A percentile compares a stretch with the other conserved stretches of the same genome.
phyloP scores from a whole-genome alignment of 2,797 vertebrate genomes.

The Urophycis tenuis region DNA sequence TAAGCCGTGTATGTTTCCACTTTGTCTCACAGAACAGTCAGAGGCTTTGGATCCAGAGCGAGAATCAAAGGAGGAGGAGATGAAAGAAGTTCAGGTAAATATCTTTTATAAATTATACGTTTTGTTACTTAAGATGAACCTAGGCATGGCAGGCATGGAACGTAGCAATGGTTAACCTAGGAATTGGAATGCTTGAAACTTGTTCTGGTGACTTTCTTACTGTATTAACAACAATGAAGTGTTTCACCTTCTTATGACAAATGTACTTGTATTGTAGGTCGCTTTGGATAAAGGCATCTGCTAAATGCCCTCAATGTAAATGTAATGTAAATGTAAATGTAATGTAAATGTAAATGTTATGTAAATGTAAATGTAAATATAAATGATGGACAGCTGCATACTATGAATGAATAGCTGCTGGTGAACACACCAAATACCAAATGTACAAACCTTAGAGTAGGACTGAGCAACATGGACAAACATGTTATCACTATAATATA shows the following conservation, averaged over 20 bases:
- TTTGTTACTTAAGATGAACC: not conserved
- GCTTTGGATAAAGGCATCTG: too few species aligned
- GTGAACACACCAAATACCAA: not conserved
- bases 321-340: too few species aligned
- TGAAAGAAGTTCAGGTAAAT: slow-evolving; percentile 68
- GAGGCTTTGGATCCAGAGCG: slow-evolving; percentile 57
- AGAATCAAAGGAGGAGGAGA: slow-evolving; percentile 52
- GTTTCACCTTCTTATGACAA: too few species aligned
- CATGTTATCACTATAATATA: too few species aligned
- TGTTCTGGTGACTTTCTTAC: too few species aligned
- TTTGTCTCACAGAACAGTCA: slow-evolving; percentile 61
- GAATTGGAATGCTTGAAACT: too few species aligned
- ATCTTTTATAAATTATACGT: not conserved
- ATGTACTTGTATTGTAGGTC: too few species aligned
- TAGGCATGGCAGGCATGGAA: not conserved
- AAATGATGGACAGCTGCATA: not conserved
- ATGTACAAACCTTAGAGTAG: not conserved
- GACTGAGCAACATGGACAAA: not conserved
- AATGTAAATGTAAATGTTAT: too few species aligned
- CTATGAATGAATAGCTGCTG: not conserved
- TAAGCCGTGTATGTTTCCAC: not conserved
- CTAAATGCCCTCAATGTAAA: too few species aligned
- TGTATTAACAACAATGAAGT: too few species aligned
- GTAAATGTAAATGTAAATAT: too few species aligned
- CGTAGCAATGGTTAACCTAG: too few species aligned